phyloP scores from a whole-genome alignment of 35 echinoderm and acorn worm genomes.

The Nesometra sesokonis region DNA sequence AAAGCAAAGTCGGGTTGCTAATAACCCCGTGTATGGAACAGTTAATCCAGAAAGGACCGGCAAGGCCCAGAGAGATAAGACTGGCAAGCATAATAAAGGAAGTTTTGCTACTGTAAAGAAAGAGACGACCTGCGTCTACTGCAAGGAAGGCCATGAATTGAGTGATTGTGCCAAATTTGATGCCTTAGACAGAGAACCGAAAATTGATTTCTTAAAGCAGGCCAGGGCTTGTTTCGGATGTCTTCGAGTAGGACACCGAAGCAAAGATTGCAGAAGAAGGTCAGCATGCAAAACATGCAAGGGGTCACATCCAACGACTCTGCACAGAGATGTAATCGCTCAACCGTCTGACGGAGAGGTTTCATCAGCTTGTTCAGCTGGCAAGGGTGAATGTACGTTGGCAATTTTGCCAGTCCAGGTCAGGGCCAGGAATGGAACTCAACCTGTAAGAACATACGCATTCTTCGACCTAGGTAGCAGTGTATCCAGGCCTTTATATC shows the following conservation, averaged over 20 bases:
- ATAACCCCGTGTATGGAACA: slow-evolving; percentile 12
- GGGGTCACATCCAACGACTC: not conserved
- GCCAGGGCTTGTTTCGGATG: not conserved
- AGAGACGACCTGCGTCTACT: not conserved
- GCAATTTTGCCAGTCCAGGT: not conserved
- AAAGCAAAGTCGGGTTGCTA: not conserved
- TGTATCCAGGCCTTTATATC: not conserved
- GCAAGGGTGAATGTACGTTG: not conserved
- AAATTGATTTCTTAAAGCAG: not conserved
- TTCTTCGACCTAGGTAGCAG: not conserved
- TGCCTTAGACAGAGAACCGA: not conserved
- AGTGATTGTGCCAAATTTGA: not conserved
- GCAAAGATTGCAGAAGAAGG: not conserved
- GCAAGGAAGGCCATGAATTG: not conserved
- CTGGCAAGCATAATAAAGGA: not conserved
- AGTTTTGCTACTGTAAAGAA: no score
- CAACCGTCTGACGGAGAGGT: no score
- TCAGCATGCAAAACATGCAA: not conserved
- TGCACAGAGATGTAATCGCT: not conserved
- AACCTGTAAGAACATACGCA: not conserved
- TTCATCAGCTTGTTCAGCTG: not conserved
- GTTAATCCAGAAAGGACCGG: not conserved
- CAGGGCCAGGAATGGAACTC: not conserved
- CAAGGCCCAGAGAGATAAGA: not conserved
- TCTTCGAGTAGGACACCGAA: not conserved